A percentile compares a stretch with the other conserved stretches of the same genome.
These are phyloP conservation scores for Taeniopygia guttata DNA, from an alignment of 2,797 vertebrate genomes.

Conservation along the genomic window DNA sequence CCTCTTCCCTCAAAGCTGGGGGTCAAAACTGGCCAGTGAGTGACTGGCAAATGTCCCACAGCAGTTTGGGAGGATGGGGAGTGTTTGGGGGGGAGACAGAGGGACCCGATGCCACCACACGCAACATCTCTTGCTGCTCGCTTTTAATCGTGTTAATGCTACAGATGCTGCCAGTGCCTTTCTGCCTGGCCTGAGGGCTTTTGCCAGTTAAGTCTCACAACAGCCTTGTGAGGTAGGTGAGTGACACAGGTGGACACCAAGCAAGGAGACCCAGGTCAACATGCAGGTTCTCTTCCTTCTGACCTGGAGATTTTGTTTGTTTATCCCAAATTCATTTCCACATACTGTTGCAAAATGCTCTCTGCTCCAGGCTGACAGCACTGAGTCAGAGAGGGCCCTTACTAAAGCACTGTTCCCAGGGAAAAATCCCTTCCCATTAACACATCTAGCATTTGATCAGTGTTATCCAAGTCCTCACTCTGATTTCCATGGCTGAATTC, in stretches of 20 bases:
- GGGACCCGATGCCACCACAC: accelerated
- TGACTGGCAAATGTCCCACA: neutral
- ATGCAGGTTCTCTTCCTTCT: neutral
- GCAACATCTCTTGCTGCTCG: neutral
- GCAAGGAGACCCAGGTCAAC: neutral
- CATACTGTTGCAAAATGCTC: neutral
- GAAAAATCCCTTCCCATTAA: neutral
- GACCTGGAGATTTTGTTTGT: neutral
- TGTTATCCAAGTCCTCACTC: neutral
- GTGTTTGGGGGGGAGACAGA: neutral
- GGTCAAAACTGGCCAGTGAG: neutral
- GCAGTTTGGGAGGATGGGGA: neutral
- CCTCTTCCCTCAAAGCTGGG: neutral
- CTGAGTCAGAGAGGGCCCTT: neutral
- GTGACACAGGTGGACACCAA: neutral
- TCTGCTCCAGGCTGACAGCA: neutral
- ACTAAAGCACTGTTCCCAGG: neutral
- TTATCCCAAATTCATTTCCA: neutral
- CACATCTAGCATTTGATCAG: neutral
- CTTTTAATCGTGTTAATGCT: slow-evolving; percentile 56
- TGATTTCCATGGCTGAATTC: neutral
- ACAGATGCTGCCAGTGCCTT: neutral
- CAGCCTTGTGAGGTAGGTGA: slow-evolving; percentile 24
- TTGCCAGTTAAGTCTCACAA: neutral
- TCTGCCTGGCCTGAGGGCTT: accelerated